These are phyloP conservation scores for Mustela lutreola DNA, from an alignment of 2,113 vertebrate species.

Conservation along the genomic window DNA sequence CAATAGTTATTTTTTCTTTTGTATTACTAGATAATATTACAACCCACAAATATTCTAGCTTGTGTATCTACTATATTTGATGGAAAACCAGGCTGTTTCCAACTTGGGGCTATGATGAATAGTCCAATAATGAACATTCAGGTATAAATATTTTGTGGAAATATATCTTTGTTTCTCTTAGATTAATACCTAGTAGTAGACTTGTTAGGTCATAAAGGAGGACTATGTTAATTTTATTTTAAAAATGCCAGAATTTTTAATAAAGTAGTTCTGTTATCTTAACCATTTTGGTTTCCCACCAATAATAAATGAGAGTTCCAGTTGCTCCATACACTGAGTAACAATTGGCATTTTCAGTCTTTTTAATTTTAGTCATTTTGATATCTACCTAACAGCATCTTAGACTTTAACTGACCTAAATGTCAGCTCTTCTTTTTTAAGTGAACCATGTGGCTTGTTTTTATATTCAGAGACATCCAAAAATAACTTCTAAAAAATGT, in stretches of 20 bases:
- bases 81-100: neutral
- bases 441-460: neutral
- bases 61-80: neutral
- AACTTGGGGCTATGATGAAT: neutral
- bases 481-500: neutral
- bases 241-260: neutral
- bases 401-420: neutral
- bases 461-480: neutral
- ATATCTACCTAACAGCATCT: neutral
- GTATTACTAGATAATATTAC: neutral
- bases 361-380: neutral
- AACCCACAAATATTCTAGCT: neutral
- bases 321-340: neutral
- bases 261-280: neutral
- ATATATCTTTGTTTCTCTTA: conserved; percentile 43
- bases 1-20: neutral
- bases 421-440: neutral
- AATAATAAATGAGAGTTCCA: neutral
- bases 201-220: neutral
- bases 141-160: neutral
- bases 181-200: neutral
- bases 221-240: neutral
- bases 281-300: neutral
- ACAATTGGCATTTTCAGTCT: neutral
- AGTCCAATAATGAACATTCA: neutral